phyloP scores from a whole-genome alignment of 2,797 vertebrate species.

The Lacerta agilis region DNA sequence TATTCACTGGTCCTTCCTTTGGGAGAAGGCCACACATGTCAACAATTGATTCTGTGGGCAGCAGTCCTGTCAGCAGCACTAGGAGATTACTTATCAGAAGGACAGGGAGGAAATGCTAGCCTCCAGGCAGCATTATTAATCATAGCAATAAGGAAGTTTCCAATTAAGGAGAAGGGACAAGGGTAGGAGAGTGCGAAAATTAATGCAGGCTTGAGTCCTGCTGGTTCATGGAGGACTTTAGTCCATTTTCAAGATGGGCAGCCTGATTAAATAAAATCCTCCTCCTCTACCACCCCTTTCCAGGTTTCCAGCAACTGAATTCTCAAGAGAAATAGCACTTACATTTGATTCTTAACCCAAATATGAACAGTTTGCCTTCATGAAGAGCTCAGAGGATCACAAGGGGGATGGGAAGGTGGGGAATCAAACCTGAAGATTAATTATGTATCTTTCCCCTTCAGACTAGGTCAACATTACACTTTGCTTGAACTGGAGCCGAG shows the following conservation, averaged over 20 bases:
- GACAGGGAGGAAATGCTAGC: background rate
- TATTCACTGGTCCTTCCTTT: slow-evolving; percentile 5
- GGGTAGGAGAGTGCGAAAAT: slow-evolving; percentile 13
- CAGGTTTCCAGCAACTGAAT: background rate
- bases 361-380: slow-evolving; percentile 17
- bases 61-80: slow-evolving; percentile 43
- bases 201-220: slow-evolving; percentile 13
- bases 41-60: slow-evolving; percentile 27
- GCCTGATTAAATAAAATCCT: slow-evolving; percentile 30
- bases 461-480: slow-evolving; percentile 40
- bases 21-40: background rate
- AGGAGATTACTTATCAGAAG: slow-evolving; percentile 39
- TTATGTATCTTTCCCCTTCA: slow-evolving; percentile 40
- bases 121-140: background rate
- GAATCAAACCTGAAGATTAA: slow-evolving; percentile 43
- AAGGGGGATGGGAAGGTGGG: slow-evolving; percentile 14
- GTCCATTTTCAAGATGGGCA: background rate
- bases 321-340: slow-evolving; percentile 38
- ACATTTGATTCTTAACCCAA: slow-evolving; percentile 22
- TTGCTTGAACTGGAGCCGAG: slow-evolving; percentile 38
- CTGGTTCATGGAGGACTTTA: background rate
- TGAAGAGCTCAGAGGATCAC: slow-evolving; percentile 7
- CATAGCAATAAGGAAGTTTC: slow-evolving; percentile 25
- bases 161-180: background rate
- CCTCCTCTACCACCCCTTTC: background rate